These are phyloP conservation scores for Mustelus asterias DNA, from an alignment of 2,113 vertebrate species.

Conservation along the genomic window DNA sequence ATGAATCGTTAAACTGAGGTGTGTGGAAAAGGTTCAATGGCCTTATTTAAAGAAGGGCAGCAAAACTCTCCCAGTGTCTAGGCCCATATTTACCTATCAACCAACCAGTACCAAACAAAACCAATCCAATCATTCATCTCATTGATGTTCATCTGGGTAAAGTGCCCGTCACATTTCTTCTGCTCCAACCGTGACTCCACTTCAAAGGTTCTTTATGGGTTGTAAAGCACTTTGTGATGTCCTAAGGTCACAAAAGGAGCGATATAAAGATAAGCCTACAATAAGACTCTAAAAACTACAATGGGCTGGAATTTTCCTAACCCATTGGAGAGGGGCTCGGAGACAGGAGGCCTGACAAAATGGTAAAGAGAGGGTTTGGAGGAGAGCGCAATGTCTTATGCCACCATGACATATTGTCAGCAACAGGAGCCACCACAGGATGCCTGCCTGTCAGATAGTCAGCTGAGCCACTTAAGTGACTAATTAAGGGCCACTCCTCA, in stretches of 20 bases:
- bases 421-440: too few relatives aligned
- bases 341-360: too few relatives aligned
- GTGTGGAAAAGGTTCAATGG: background rate
- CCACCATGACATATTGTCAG: too few relatives aligned
- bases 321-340: too few relatives aligned
- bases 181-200: background rate
- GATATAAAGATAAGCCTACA: background rate
- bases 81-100: background rate
- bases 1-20: background rate
- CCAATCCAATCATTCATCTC: background rate
- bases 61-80: background rate
- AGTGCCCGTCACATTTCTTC: background rate
- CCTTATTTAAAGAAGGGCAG: background rate
- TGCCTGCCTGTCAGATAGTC: background rate
- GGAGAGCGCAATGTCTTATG: too few relatives aligned
- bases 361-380: too few relatives aligned
- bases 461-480: background rate
- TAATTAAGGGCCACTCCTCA: background rate
- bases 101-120: background rate
- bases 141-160: background rate
- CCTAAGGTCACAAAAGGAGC: background rate
- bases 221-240: background rate
- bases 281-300: background rate
- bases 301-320: background rate
- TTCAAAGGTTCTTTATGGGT: background rate